Evolutionary conservation across 1,140 invertebrate genomes (phyloP).

Genomic region (Diorhabda carinulata): DNA sequence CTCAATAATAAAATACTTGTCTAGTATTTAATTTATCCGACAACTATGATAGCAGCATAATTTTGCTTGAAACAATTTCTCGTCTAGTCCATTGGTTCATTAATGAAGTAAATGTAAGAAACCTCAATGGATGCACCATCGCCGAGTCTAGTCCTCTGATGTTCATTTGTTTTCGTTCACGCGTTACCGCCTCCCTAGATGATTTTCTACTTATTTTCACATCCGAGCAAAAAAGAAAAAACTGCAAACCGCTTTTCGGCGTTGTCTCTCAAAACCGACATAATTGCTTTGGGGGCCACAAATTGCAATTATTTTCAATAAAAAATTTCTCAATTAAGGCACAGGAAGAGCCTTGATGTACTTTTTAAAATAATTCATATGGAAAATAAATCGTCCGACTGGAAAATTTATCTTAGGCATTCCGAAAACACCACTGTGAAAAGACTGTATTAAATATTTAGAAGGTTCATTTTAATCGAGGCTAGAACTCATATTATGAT

Average conservation of each 20-base stretch:
- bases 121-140: not conserved
- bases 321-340: constrained; percentile 12
- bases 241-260: not conserved
- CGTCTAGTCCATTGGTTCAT: too few relatives aligned
- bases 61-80: too few relatives aligned
- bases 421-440: too few relatives aligned
- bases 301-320: constrained; percentile 12
- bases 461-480: too few relatives aligned
- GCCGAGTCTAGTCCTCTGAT: not conserved
- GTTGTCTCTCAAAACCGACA: constrained; percentile 1
- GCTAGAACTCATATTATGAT: too few relatives aligned
- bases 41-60: too few relatives aligned
- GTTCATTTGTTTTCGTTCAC: constrained; percentile 9
- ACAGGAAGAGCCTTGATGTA: constrained; percentile 4
- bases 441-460: too few relatives aligned
- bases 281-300: constrained; percentile 14
- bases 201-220: constrained; percentile 18
- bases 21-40: too few relatives aligned
- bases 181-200: constrained; percentile 8
- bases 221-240: constrained; percentile 7
- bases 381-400: too few relatives aligned
- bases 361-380: not conserved
- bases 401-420: too few relatives aligned
- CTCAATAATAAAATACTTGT: too few relatives aligned
- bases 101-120: not conserved